Base-by-base conservation (phyloP, 2,888 invertebrate species). In the Anodontia alba region DNA sequence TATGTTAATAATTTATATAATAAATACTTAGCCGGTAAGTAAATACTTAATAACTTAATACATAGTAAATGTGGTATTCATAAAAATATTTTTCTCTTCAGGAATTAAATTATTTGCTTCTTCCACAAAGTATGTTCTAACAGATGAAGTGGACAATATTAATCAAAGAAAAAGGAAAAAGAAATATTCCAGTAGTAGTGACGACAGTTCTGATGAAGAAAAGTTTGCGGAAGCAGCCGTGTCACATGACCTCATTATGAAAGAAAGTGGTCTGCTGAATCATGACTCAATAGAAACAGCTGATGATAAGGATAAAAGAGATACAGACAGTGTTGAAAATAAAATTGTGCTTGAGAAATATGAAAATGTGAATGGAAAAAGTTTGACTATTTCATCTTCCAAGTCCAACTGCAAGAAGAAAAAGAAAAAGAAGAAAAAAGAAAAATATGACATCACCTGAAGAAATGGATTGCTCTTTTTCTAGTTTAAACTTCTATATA, bases 171-270 rank as follows among this genome's bases (percentile, higher is more conserved):
- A 67, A 68, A 76, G 76, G 17, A 73, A 42, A 69, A 36, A 36
- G 23, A 73, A 54, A 23, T 29, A 54, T 33, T 62, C 71, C 1
- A 83, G 81, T 33, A 81, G 80, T 62, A 85, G 83, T 71, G 78
- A 76, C 76, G 75, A 83, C 46, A 87, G 91, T 79, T 88, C 88
- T 26, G 88, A 89, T 33, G 90, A 91, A 69, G 89, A 88, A 68
- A 81, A 85, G 31, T 71, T 92, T 26, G 84, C 88, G 20, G 86
- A 84, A 43, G 89, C 90, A 23, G 89, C 90, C 15, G 88, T 91
- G 36, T 90, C 91, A 57, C 87, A 81, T 54, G 89, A 90, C 36
- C 87, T 86, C 70, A 86, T 91, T n/a, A 71, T 90, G 38, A 73
- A 87, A 71, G 87, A 91, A 51, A 89, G 89, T 51, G 46, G 68